phyloP scores from a whole-genome alignment of 2,113 vertebrate species.

The Monopterus albus region DNA sequence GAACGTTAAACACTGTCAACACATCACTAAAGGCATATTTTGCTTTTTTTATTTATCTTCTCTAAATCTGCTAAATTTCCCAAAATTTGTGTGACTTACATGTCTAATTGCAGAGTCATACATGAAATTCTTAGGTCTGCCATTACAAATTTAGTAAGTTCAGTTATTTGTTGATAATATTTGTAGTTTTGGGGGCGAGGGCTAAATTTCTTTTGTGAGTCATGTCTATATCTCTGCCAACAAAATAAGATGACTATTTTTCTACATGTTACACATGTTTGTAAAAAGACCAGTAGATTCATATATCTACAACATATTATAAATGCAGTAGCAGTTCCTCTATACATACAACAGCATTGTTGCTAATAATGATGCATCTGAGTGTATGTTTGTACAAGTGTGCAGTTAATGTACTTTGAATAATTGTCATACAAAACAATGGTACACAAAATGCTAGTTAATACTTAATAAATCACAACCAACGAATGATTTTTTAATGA shows the following conservation, averaged over 20 bases:
- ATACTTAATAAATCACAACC: not conserved
- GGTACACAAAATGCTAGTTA: too few relatives aligned
- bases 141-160: slow-evolving; percentile 26
- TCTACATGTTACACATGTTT: not conserved
- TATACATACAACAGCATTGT: not conserved
- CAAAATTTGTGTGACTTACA: not conserved
- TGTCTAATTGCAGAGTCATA: not conserved
- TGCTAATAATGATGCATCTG: not conserved
- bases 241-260: not conserved
- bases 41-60: too few relatives aligned
- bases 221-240: not conserved
- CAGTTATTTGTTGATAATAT: not conserved
- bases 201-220: not conserved
- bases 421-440: too few relatives aligned
- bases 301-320: not conserved
- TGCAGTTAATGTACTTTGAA: not conserved
- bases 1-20: too few relatives aligned
- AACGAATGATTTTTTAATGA: too few relatives aligned
- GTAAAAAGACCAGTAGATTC: not conserved
- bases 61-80: too few relatives aligned
- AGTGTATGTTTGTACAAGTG: too few relatives aligned
- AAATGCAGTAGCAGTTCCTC: not conserved
- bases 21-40: too few relatives aligned
- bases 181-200: too few relatives aligned
- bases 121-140: not conserved